phyloP scores from a whole-genome alignment of 2,888 invertebrate species.

The Lycocerus yunnanus region DNA sequence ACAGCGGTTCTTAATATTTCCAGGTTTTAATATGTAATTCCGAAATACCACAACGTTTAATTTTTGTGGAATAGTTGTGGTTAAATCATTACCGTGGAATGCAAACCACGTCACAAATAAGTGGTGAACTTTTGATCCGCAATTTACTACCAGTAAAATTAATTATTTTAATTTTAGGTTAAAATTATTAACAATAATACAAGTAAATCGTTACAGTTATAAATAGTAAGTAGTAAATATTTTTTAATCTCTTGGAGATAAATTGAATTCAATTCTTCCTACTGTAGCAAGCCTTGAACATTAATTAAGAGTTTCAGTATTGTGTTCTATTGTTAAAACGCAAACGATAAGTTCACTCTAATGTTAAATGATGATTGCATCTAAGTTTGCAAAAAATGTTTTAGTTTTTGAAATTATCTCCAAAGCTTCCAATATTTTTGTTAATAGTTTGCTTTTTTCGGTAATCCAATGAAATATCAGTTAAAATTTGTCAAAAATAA shows the following conservation, averaged over 20 bases:
- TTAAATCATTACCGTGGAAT: too few species aligned
- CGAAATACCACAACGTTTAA: neutral
- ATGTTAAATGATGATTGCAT: neutral
- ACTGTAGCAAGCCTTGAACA: neutral
- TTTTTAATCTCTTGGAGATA: neutral
- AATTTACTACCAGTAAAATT: too few species aligned
- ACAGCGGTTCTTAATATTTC: neutral
- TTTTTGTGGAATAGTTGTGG: too few species aligned
- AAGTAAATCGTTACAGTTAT: neutral
- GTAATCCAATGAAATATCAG: too few species aligned
- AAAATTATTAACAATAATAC: neutral
- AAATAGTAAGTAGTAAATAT: neutral
- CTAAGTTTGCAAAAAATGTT: neutral
- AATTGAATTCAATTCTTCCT: neutral
- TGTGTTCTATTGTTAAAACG: neutral
- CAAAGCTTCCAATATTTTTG: too few species aligned
- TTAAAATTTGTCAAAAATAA: too few species aligned
- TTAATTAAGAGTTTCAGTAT: neutral
- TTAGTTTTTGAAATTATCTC: neutral
- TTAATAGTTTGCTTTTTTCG: too few species aligned
- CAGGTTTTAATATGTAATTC: neutral
- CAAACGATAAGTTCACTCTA: neutral
- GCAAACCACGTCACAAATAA: too few species aligned
- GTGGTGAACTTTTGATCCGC: too few species aligned
- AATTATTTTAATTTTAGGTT: too few species aligned